phyloP scores from a whole-genome alignment of 92 coral and sea anemone species.

The Palythoa heliodiscus region DNA sequence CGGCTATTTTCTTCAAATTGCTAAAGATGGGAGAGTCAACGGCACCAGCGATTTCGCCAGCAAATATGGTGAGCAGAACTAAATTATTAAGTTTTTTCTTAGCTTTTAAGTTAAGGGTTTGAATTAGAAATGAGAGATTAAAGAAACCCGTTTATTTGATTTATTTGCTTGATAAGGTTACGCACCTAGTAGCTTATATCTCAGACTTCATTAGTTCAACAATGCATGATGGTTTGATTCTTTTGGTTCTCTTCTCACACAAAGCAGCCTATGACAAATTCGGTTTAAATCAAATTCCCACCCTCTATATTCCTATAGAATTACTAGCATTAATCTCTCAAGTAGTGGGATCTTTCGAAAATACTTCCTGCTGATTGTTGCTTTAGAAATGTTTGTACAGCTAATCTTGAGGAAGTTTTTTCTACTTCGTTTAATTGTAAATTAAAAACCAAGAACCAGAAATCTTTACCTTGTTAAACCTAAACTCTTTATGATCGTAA shows the following conservation, averaged over 20 bases:
- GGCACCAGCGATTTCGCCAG: slow-evolving; percentile 8
- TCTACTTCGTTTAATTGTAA: neutral
- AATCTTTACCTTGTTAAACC: neutral
- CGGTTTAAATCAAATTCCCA: neutral
- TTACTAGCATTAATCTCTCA: neutral
- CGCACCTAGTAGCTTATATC: neutral
- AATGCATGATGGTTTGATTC: neutral
- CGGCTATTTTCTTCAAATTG: slow-evolving; percentile 1
- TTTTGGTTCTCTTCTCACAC: neutral
- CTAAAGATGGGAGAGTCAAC: slow-evolving; percentile 17
- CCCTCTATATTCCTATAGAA: neutral
- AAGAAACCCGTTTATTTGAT: neutral
- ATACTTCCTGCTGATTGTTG: neutral
- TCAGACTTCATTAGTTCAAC: neutral
- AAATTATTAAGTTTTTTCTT: neutral
- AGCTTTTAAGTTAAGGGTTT: neutral
- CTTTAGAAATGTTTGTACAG: neutral
- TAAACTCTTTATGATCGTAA: neutral
- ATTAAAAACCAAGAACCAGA: neutral
- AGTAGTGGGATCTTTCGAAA: neutral
- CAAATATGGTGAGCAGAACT: slow-evolving; percentile 8
- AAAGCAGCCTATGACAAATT: neutral
- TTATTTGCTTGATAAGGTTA: neutral
- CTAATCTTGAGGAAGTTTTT: neutral
- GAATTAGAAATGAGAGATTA: neutral